Evolutionary conservation across 2,113 vertebrate genomes (phyloP), one percentile per base, ranked within the genome.

Genomic region (Callospermophilus lateralis): DNA sequence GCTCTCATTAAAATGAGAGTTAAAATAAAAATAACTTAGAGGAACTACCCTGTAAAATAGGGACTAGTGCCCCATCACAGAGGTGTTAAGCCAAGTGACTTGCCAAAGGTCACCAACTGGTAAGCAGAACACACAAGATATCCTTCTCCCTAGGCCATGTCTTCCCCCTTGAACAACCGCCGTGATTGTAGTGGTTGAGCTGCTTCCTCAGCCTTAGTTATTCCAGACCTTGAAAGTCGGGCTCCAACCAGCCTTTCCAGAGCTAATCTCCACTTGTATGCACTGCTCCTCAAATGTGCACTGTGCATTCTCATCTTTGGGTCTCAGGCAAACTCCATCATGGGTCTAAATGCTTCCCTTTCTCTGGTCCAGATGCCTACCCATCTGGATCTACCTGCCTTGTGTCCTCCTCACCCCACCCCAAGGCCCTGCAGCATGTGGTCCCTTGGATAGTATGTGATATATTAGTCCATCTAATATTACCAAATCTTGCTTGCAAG

Each of bases 201-300:
- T 26, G 19, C 19, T 78, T 78, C 39, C 58, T 85, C 42, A 0
- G 20, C 58, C 37, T 39, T 19, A 22, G 26, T 24, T 78, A 48
- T 17, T 51, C 19, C 3, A 81, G 48, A 34, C 32, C 74, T 74
- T 37, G 16, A n/a, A 89, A 32, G 8, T 0, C 13, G 51, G 65
- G 16, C 34, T 77, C 45, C 58, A 37, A 10, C 15, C 68, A 45
- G 8, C 15, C 30, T 8, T 68, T 48, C 24, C 6, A 7, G 5
- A 42, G 17, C 37, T 11, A 1, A 17, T 32, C 37, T 67, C 42
- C 42, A n/a, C 48, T 30, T 42, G 0, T 0, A 7, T 2, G 24
- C 37, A 5, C 42, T 20, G 6, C 7, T 63, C 42, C 28, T 84
- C 1, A 0, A 34, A 37, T 0, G 6, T 16, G 4, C 6, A 15